Evolutionary conservation across 2,888 invertebrate species (phyloP).

Genomic region (Hetaerina titia): DNA sequence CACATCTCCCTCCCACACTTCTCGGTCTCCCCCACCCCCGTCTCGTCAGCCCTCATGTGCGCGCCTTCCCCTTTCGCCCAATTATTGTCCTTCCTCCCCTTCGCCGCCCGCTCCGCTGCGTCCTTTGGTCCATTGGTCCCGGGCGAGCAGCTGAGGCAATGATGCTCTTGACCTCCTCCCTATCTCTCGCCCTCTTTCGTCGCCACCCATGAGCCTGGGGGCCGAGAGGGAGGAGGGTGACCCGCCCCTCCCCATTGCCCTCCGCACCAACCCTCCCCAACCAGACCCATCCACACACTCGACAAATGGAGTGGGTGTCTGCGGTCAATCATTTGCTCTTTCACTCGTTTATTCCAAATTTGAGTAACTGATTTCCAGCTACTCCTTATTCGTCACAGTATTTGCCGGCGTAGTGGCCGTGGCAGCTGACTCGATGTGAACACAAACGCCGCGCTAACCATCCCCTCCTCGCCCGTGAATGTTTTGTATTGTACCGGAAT

Average conservation of each 20-base stretch:
- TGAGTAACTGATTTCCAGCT: neutral
- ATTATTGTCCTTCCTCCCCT: neutral
- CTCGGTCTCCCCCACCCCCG: neutral
- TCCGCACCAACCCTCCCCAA: neutral
- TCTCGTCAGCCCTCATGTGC: neutral
- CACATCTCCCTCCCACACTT: neutral
- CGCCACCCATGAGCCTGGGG: neutral
- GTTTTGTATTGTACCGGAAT: no score
- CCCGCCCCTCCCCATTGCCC: neutral
- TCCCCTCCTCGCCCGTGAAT: no score
- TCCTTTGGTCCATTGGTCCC: constrained; percentile 23
- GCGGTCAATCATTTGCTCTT: neutral
- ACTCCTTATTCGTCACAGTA: neutral
- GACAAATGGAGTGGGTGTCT: neutral
- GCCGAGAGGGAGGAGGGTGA: neutral
- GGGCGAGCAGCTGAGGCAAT: neutral
- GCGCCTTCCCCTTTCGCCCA: neutral
- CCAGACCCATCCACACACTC: neutral
- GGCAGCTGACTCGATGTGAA: no score
- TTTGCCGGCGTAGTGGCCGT: no score
- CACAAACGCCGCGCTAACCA: no score
- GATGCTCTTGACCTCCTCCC: constrained; percentile 23
- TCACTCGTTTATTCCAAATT: neutral
- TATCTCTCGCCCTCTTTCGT: neutral
- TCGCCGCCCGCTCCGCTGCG: neutral